Percentiles rank a stretch among this genome's conserved stretches.
These are phyloP conservation scores for Digitonthophagus gazella DNA, from an alignment of 2,888 invertebrate genomes.

Conservation along the genomic window DNA sequence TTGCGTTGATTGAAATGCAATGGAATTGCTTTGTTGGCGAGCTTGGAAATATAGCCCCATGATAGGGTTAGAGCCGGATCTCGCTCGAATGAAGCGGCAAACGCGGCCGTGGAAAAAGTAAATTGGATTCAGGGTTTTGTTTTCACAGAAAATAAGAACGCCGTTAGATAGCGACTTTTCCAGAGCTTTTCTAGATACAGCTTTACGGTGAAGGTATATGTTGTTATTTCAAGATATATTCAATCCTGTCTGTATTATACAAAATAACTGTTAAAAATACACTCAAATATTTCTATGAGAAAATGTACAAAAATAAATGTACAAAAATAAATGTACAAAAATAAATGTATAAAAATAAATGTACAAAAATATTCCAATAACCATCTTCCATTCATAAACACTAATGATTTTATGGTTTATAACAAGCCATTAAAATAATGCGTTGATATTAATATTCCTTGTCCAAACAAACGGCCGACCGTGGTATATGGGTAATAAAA, in stretches of 20 bases:
- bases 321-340: too few relatives aligned
- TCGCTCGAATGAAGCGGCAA: background rate
- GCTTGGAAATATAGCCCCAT: conserved; percentile 30
- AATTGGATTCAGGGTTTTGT: background rate
- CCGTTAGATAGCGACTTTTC: background rate
- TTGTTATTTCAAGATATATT: background rate
- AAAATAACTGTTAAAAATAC: conserved; percentile 20
- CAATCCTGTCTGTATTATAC: too few relatives aligned
- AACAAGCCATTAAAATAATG: background rate
- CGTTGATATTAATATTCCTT: background rate
- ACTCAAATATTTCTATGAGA: conserved; percentile 5
- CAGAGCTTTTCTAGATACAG: background rate
- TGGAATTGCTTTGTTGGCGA: conserved; percentile 30
- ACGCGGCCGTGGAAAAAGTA: background rate
- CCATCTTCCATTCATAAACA: background rate
- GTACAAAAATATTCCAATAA: background rate
- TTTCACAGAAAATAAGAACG: background rate
- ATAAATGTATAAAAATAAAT: too few relatives aligned
- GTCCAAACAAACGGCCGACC: background rate
- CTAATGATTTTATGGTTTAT: background rate
- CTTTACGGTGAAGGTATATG: background rate
- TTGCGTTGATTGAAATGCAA: conserved; percentile 49
- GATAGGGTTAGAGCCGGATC: conserved; percentile 28
- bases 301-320: too few relatives aligned
- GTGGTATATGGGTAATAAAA: background rate